Evolutionary conservation across 2,888 invertebrate species (phyloP).

Genomic region (Mesochorus sp.): DNA sequence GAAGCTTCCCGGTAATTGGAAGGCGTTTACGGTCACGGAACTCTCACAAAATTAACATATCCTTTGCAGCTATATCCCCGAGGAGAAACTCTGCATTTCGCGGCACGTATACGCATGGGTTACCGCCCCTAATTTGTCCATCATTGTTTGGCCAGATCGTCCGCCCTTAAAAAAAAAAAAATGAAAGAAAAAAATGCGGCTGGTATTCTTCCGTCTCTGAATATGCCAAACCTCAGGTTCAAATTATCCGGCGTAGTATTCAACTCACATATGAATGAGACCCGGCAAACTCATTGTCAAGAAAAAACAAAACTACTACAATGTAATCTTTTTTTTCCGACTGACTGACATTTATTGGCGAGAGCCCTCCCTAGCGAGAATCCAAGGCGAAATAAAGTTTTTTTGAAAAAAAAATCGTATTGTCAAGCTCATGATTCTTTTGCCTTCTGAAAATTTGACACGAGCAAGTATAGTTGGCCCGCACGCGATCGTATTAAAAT

Average conservation of each 20-base stretch:
- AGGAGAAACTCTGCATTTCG: constrained; percentile 30
- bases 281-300: background rate
- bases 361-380: no score
- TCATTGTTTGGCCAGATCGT: constrained; percentile 51
- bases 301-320: no score
- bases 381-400: no score
- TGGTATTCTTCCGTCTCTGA: constrained; percentile 22
- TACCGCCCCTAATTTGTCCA: constrained; percentile 59
- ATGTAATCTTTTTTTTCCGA: no score
- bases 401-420: no score
- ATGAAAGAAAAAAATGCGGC: background rate
- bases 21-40: constrained; percentile 61
- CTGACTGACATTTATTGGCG: no score
- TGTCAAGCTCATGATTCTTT: no score
- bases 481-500: constrained; percentile 37
- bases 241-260: constrained; percentile 1
- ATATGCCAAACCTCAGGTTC: constrained; percentile 3
- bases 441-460: no score
- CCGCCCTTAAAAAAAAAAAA: constrained; percentile 30
- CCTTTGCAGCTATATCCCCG: constrained; percentile 39
- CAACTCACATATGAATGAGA: background rate
- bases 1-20: constrained; percentile 56
- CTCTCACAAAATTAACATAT: constrained; percentile 60
- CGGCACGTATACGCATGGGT: constrained; percentile 22
- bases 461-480: no score